These are phyloP conservation scores for Tragelaphus scriptus DNA, from an alignment of 2,113 vertebrate species.

Conservation along the genomic window DNA sequence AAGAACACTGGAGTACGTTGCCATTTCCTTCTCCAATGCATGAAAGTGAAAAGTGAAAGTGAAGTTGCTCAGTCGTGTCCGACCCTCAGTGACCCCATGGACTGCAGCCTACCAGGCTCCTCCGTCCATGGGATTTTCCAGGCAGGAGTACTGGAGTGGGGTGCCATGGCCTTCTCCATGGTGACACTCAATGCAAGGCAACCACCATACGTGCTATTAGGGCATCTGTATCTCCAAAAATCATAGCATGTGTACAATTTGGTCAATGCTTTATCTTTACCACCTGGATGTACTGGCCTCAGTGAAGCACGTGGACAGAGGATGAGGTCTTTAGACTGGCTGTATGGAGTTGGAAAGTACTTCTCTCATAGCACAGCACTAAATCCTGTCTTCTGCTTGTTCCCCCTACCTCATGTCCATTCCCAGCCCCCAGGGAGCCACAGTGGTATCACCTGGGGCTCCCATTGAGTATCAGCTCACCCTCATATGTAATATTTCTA, in stretches of 20 bases:
- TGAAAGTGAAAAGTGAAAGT: too few relatives aligned
- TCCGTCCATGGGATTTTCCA: too few relatives aligned
- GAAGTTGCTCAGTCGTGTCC: too few relatives aligned
- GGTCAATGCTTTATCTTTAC: background rate
- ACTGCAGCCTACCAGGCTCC: too few relatives aligned
- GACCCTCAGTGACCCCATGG: too few relatives aligned
- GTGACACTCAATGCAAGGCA: background rate
- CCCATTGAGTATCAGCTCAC: accelerated
- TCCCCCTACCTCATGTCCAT: background rate
- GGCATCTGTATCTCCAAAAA: background rate
- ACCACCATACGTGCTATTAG: background rate
- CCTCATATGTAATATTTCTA: too few relatives aligned
- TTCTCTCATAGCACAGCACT: too few relatives aligned
- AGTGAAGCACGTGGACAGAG: background rate
- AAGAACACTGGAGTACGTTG: too few relatives aligned
- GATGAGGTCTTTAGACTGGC: background rate
- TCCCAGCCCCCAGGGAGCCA: background rate
- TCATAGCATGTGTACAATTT: accelerated
- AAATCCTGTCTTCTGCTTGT: background rate
- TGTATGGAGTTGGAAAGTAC: accelerated
- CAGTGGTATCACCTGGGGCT: background rate
- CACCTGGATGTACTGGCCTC: accelerated
- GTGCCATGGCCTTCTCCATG: too few relatives aligned
- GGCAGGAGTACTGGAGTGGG: too few relatives aligned
- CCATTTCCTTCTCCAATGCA: too few relatives aligned